Evolutionary conservation across 2,113 vertebrate species (phyloP), one percentile per base, ranked within the genome.

Genomic region (Channa maculata): DNA sequence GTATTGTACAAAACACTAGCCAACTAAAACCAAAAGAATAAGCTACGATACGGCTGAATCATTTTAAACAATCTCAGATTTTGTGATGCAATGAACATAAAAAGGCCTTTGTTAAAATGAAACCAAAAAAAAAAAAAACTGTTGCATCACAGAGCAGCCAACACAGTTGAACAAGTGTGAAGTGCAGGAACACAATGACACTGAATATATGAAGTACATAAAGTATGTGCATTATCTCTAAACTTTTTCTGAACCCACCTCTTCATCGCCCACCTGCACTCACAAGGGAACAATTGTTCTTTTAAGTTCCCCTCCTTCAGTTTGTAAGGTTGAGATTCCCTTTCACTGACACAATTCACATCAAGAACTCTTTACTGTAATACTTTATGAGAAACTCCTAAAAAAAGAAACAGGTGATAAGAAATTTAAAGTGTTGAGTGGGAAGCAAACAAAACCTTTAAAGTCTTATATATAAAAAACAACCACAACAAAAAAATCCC

Each of bases 171-270:
- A 59, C 36, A 63, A 38, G 57, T 46, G 62, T 62, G 43, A 45
- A 64, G 34, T 34, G 50, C 15, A 8, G 13, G 9, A 12, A 8
- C 12, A 55, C 53, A 70, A 64, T 13, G 41, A 36, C 61, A 49
- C 37, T 51, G 60, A 75, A 74, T 14, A 77, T 15, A 13, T 7
- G 50, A 36, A 51, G 36, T 58, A 15, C 24, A 54, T 60, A 33
- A 52, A 61, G 37, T 51, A 33, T 38, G n/a, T 4, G 24, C 14
- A 71, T 51, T 64, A 65, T 37, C 69, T 80, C 54, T 73, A 72
- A 73, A 87, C 74, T 51, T 67, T 15, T 48, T 68, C 63, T 76
- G 65, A 81, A 75, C 75, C 57, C 14, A 62, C 50, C 45, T 81
- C 65, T 55, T 3, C 24, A 46, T 74, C 66, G 10, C 74, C 80